Evolutionary conservation across 2,888 invertebrate species (phyloP), one percentile per base, ranked within the genome.

Genomic region (Deroplatys truncata): DNA sequence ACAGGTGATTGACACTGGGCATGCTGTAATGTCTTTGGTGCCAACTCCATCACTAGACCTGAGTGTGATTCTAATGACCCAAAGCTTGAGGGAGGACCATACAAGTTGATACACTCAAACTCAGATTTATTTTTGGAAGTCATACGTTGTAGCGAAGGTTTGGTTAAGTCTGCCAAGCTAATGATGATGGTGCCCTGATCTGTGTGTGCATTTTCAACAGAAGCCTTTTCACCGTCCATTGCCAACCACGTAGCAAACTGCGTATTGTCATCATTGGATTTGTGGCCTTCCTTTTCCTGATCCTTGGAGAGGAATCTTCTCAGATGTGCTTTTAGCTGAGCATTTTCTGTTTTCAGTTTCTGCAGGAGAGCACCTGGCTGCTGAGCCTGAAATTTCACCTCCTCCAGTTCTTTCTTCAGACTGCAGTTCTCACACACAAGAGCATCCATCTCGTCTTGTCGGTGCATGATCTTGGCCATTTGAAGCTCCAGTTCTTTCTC

Each of bases 321-420:
- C 56, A 88, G 10, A 31, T 84, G 84, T n/a, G 29, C n/a, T 10
- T 84, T 31, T 2, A 88, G 83, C 16, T 72, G 35, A 28, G 8
- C 43, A 84, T 88, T 88, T 88, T 88, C 88, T n/a, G 49, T 88
- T 28, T 83, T 88, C 28, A 88, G 25, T 20, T 84, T n/a, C 56
- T 88, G 49, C 7, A 88, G 29, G 2, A 88, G n/a, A 31, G n/a
- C 7, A 7, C 20, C 20, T 20, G 56, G 7, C 16, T 72, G 25
- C 20, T 20, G 82, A 28, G 83, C 56, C 25, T 88, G 31, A 28
- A 31, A 9, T 83, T 88, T 88, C 83, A 90, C 10, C 28, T 85
- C 89, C 83, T 86, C 85, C 35, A 89, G 35, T 35, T 90, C 89
- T 35, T 86, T 88, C 35, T 88, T 90, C 28, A 85, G 85, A 9